Conservation (phyloP, 2,797 vertebrate genomes). For the Poliocrania exsul region DNA sequence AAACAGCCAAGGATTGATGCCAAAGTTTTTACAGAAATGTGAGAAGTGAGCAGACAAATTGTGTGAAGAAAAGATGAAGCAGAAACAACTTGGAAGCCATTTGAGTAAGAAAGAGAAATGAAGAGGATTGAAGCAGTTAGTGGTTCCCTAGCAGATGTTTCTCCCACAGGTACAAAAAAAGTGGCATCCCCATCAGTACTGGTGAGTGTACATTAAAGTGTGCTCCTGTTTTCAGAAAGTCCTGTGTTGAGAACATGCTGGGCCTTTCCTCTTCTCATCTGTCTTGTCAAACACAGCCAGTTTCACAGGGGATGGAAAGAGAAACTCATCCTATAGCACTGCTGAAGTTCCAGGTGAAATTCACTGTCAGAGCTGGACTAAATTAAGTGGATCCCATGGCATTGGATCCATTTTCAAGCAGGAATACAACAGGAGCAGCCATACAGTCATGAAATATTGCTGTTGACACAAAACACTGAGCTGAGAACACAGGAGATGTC, state of each 20-base stretch:
- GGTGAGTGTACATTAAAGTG: background rate
- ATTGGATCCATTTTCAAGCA: background rate
- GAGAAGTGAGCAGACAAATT: background rate
- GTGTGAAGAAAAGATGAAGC: background rate
- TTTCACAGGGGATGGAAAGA: background rate
- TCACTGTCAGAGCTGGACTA: background rate
- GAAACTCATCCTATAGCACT: background rate
- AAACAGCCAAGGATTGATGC: background rate
- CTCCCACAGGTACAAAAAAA: background rate
- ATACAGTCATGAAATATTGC: background rate
- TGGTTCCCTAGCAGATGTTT: background rate
- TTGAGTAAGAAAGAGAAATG: background rate
- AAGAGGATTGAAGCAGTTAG: background rate
- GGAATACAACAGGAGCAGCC: background rate
- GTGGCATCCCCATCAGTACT: background rate
- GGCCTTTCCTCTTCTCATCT: background rate
- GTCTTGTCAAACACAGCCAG: background rate
- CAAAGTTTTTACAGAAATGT: background rate
- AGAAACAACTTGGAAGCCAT: background rate
- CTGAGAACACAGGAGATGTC: background rate
- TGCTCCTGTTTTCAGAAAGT: background rate
- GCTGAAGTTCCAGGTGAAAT: background rate
- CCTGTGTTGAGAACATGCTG: fast-evolving
- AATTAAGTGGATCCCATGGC: background rate
- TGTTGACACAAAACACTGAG: background rate